These are phyloP conservation scores for Camarhynchus parvulus DNA, from an alignment of 2,113 vertebrate species.

Conservation along the genomic window DNA sequence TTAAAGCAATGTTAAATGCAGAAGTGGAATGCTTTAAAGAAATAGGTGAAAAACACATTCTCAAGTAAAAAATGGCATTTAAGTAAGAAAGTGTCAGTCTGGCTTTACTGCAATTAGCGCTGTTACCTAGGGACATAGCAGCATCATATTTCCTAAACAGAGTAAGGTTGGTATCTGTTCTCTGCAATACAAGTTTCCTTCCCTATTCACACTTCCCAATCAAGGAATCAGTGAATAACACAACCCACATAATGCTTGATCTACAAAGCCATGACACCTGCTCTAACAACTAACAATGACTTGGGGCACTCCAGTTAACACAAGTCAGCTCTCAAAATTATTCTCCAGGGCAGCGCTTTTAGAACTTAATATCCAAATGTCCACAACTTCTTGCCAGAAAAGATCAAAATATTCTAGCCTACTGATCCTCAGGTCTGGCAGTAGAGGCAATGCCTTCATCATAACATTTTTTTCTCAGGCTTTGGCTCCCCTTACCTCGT, in stretches of 20 bases:
- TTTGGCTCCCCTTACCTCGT: neutral
- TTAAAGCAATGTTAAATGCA: neutral
- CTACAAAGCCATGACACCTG: conserved; percentile 2
- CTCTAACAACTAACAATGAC: neutral
- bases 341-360: neutral
- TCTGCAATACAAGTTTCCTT: neutral
- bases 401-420: neutral
- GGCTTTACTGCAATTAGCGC: neutral
- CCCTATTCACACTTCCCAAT: neutral
- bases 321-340: neutral
- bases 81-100: neutral
- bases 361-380: neutral
- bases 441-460: neutral
- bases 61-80: neutral
- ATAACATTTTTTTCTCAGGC: neutral
- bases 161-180: neutral
- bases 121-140: neutral
- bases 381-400: neutral
- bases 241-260: neutral
- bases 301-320: neutral
- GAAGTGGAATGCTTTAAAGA: neutral
- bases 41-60: neutral
- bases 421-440: neutral
- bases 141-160: neutral
- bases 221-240: conserved; percentile 26